phyloP scores from a whole-genome alignment of 2,113 vertebrate genomes.

The Capricornis sumatraensis region DNA sequence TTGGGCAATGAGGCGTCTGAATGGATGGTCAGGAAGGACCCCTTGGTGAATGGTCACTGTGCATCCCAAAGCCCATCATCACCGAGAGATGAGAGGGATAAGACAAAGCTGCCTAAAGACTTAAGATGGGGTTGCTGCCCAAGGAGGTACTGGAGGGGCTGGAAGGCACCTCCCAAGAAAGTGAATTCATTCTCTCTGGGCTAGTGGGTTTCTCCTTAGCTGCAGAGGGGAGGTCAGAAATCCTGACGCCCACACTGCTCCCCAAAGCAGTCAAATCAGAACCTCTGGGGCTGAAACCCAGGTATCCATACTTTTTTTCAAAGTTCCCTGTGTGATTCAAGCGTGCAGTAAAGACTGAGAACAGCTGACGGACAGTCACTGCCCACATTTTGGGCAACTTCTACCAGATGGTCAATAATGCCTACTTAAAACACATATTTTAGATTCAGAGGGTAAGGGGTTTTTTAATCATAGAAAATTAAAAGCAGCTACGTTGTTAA shows the following conservation, averaged over 20 bases:
- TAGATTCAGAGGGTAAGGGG: neutral
- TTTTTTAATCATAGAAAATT: neutral
- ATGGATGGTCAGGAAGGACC: neutral
- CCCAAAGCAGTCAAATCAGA: neutral
- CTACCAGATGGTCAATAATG: neutral
- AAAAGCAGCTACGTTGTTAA: conserved; percentile 28
- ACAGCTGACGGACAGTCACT: neutral
- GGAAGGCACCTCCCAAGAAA: neutral
- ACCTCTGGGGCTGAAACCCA: neutral
- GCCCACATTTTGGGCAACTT: neutral
- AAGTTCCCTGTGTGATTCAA: neutral
- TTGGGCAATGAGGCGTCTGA: neutral
- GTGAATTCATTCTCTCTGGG: neutral
- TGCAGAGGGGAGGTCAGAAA: neutral
- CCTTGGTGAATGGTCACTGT: neutral
- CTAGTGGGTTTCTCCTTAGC: neutral
- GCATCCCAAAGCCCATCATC: neutral
- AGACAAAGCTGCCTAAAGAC: neutral
- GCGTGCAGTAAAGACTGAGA: neutral
- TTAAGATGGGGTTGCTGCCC: neutral
- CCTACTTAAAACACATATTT: neutral
- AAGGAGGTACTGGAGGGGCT: neutral
- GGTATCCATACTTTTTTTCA: neutral
- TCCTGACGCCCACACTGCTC: neutral
- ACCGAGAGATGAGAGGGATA: neutral